Percentiles rank a stretch among this genome's conserved stretches.
Conservation (phyloP, 2,797 vertebrate species). For the Coreius guichenoti region DNA sequence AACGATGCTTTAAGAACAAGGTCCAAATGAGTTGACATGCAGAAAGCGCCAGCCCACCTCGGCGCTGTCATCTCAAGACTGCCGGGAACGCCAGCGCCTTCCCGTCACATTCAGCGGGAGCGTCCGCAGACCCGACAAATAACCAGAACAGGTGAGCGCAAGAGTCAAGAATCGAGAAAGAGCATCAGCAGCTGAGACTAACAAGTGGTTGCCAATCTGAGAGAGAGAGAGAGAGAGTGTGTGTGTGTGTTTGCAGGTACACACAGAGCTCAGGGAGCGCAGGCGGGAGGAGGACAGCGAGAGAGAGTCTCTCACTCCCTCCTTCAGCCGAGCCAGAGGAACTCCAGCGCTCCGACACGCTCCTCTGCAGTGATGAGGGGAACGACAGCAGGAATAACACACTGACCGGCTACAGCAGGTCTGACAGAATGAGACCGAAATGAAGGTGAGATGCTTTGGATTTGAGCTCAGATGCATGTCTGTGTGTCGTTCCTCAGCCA, state of each 20-base stretch:
- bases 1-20: slow-evolving; percentile 57
- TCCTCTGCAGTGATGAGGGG: slow-evolving; percentile 33
- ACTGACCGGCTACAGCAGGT: slow-evolving; percentile 59
- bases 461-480: slow-evolving; percentile 32
- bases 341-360: slow-evolving; percentile 3
- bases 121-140: slow-evolving; percentile 57
- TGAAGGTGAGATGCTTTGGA: slow-evolving; percentile 73
- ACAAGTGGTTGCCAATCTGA: slow-evolving; percentile 78
- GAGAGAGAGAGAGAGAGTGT: slow-evolving; percentile 5
- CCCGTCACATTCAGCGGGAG: slow-evolving; percentile 61
- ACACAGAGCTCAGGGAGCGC: neutral
- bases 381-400: neutral
- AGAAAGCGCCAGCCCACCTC: slow-evolving; percentile 56
- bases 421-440: slow-evolving; percentile 64
- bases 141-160: slow-evolving; percentile 37
- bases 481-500: slow-evolving; percentile 58
- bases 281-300: slow-evolving; percentile 1
- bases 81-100: slow-evolving; percentile 40
- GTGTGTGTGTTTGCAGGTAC: slow-evolving; percentile 55
- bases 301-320: neutral
- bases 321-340: neutral
- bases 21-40: slow-evolving; percentile 63
- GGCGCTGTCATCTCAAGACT: slow-evolving; percentile 45
- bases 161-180: slow-evolving; percentile 39
- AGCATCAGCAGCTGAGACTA: slow-evolving; percentile 60